Conservation (phyloP, 92 coral and sea anemone genomes). For the Palythoa caribaeorum region DNA sequence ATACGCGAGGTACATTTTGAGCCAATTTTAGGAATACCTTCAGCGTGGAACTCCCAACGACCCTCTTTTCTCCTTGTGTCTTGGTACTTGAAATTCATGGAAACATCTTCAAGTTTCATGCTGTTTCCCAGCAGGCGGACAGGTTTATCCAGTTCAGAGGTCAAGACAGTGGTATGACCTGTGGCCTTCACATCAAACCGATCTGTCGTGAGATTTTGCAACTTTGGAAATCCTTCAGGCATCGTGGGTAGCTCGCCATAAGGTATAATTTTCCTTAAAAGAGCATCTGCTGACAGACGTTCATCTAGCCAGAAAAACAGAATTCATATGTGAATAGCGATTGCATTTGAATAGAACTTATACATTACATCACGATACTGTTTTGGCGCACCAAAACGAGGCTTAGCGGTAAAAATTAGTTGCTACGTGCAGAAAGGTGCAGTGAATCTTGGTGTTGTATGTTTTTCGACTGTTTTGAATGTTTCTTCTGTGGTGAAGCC, state of each 20-base stretch:
- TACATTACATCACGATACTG: too few species aligned
- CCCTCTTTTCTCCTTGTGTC: conserved; percentile 72
- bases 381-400: too few species aligned
- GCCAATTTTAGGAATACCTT: conserved; percentile 59
- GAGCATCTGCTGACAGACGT: conserved; percentile 75
- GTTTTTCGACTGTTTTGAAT: too few species aligned
- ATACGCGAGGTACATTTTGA: background rate
- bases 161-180: conserved; percentile 82
- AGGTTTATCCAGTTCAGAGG: conserved; percentile 88
- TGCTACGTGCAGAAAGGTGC: too few species aligned
- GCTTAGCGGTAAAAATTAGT: too few species aligned
- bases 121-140: conserved; percentile 80
- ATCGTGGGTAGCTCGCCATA: conserved; percentile 81
- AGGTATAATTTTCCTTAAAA: conserved; percentile 82
- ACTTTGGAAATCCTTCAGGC: conserved; percentile 93
- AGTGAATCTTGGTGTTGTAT: too few species aligned
- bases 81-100: conserved; percentile 81
- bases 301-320: conserved; percentile 54
- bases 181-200: conserved; percentile 84
- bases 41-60: conserved; percentile 92
- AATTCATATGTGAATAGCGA: background rate
- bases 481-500: too few species aligned
- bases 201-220: conserved; percentile 84
- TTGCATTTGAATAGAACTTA: too few species aligned
- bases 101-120: conserved; percentile 74